Evolutionary conservation across 2,113 vertebrate genomes (phyloP).

Genomic region (Orientallactaga bullata): DNA sequence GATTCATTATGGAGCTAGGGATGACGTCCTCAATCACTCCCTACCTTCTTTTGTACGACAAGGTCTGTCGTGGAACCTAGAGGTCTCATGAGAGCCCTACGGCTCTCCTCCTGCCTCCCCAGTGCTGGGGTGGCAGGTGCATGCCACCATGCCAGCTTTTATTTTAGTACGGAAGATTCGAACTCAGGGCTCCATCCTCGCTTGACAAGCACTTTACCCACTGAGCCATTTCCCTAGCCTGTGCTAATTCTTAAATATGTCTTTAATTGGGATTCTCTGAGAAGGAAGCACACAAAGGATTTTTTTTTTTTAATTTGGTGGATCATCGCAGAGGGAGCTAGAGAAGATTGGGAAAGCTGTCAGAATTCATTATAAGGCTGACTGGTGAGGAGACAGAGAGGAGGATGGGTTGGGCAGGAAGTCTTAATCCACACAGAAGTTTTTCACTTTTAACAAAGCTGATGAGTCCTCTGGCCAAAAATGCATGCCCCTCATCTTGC

Average conservation of each 20-base stretch:
- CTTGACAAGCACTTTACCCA: no score
- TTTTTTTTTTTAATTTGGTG: neutral
- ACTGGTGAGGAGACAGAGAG: neutral
- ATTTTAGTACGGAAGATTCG: no score
- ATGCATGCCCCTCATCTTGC: neutral
- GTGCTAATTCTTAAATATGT: neutral
- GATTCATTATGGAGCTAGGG: no score
- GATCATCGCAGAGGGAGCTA: neutral
- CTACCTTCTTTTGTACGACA: no score
- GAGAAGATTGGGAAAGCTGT: neutral
- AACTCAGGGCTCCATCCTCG: no score
- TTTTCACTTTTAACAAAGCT: neutral
- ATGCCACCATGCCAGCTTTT: no score
- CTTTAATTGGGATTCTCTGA: slow-evolving; percentile 12
- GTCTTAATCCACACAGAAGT: neutral
- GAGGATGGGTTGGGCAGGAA: neutral
- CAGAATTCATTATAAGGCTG: neutral
- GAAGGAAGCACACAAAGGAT: neutral
- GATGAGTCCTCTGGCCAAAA: neutral
- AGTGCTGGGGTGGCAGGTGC: no score
- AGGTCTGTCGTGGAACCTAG: no score
- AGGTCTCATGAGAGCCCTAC: no score
- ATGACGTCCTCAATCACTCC: no score
- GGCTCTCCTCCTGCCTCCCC: no score
- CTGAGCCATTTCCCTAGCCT: no score